Evolutionary conservation across 1,140 invertebrate species (phyloP).

Genomic region (Micrasema longulum): DNA sequence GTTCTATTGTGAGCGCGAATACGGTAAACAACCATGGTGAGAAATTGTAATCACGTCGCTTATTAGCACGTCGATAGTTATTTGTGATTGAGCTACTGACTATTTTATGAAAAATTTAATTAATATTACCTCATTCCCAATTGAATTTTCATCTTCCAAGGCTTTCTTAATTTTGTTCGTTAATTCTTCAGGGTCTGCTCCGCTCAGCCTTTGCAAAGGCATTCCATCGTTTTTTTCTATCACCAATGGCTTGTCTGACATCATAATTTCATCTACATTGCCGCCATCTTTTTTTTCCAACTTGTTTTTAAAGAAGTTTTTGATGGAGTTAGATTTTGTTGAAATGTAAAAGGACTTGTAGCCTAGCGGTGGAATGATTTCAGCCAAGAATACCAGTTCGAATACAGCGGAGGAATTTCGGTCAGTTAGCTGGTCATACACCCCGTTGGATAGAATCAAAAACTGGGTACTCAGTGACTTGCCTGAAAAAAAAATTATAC

Average conservation of each 20-base stretch:
- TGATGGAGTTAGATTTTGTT: background rate
- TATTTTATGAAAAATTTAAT: no score
- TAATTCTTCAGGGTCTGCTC: background rate
- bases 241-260: background rate
- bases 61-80: no score
- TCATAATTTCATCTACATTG: conserved; percentile 17
- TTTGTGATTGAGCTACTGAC: no score
- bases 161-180: conserved; percentile 4
- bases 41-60: no score
- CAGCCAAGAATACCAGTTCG: conserved; percentile 77
- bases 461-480: conserved; percentile 70
- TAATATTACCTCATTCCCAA: conserved; percentile 43
- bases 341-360: conserved; percentile 63
- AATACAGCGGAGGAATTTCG: conserved; percentile 70
- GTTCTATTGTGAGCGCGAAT: no score
- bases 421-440: conserved; percentile 73
- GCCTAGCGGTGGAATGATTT: conserved; percentile 74
- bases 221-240: no score
- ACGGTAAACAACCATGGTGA: no score
- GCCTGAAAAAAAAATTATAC: conserved; percentile 60
- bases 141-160: conserved; percentile 15
- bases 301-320: background rate
- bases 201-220: conserved; percentile 15
- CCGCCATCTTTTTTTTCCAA: conserved; percentile 2
- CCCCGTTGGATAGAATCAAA: conserved; percentile 70